phyloP scores from a whole-genome alignment of 2,797 vertebrate species.

The Tokudaia tokunoshimensis region DNA sequence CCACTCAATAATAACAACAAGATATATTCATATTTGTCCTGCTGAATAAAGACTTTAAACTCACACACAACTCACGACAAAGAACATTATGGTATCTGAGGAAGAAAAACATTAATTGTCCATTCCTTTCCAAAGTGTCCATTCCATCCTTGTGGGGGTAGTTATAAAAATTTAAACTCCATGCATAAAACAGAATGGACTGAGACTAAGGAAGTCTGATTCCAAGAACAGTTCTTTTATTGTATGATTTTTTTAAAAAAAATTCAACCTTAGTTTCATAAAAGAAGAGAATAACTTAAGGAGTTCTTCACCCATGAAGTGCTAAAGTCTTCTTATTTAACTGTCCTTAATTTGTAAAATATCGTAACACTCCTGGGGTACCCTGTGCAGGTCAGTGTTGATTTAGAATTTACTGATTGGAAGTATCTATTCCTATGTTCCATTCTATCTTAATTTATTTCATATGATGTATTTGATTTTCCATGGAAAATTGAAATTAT shows the following conservation, averaged over 20 bases:
- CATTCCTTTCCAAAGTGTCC: background rate
- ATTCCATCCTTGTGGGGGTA: background rate
- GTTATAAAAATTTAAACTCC: background rate
- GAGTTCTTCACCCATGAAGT: background rate
- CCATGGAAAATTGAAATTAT: background rate
- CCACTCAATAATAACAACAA: background rate
- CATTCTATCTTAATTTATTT: background rate
- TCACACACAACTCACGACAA: rapidly evolving
- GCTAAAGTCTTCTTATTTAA: background rate
- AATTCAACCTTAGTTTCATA: background rate
- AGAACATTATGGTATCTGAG: background rate
- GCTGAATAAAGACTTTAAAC: background rate
- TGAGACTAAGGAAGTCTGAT: background rate
- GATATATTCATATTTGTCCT: background rate
- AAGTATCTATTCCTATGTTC: background rate
- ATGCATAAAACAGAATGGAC: background rate
- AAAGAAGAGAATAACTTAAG: background rate
- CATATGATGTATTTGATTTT: conserved; percentile 21
- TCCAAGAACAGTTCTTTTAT: background rate
- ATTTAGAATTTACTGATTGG: conserved; percentile 24
- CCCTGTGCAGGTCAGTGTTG: background rate
- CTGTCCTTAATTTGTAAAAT: conserved; percentile 32
- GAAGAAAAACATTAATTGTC: background rate
- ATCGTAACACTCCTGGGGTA: background rate
- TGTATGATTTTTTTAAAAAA: background rate